phyloP scores from a whole-genome alignment of 2,113 vertebrate species.

The Lasiurus cinereus region DNA sequence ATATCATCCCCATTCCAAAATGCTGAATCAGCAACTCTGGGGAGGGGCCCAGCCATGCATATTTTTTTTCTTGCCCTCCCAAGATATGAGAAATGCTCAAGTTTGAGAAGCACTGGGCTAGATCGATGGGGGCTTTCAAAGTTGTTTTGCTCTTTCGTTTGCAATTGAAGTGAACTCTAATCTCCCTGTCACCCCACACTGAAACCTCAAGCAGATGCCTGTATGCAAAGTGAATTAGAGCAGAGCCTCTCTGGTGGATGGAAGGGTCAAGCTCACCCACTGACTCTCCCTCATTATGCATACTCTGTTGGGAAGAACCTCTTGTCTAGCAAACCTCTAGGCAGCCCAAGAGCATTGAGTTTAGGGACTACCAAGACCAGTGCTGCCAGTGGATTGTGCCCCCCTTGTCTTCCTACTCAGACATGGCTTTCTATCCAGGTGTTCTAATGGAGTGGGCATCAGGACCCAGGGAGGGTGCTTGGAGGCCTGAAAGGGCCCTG shows the following conservation, averaged over 20 bases:
- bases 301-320: not conserved
- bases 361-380: not conserved
- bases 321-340: not conserved
- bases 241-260: not conserved
- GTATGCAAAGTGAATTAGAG: not conserved
- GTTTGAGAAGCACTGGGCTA: not conserved
- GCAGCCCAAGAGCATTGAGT: not conserved
- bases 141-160: not conserved
- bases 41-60: not conserved
- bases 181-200: not conserved
- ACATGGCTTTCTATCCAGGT: not conserved
- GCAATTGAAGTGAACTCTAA: not conserved
- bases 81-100: not conserved
- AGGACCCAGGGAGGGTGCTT: rapidly evolving
- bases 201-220: not conserved
- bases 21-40: not conserved
- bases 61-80: not conserved
- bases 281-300: not conserved
- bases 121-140: not conserved
- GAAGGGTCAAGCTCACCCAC: too few species aligned
- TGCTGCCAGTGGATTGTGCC: not conserved
- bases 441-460: not conserved
- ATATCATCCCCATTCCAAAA: not conserved
- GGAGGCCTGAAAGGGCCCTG: not conserved
- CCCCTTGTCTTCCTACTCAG: too few species aligned